Base-by-base conservation (phyloP, 2,888 invertebrate genomes). In the Eucera pruinosa region DNA sequence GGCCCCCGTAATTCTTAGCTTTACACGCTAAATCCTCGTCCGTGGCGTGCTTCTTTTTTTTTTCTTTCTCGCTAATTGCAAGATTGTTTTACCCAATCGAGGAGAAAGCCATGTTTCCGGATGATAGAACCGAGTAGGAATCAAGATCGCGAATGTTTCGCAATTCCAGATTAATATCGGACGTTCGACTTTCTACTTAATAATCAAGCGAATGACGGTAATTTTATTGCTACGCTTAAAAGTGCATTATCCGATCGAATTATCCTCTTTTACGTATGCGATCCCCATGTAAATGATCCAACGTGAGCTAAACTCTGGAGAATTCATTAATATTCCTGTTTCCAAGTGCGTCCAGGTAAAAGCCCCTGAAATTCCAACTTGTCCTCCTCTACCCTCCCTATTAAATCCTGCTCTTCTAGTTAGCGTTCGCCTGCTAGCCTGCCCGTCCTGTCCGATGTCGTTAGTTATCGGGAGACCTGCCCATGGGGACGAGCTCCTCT, bases 401-500 rank as follows among this genome's bases (percentile, higher is more conserved):
- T 50, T 73, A 65, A 65, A 72, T 66, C 65, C 25, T 66, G 39
- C 27, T 47, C 55, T 20, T 66, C 60, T 72, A 74, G 57, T 74
- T 73, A 48, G 73, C 18, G 25, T 69, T 43, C 30, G 41, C n/a
- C 30, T 30, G 39, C 15, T 11, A 27, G 30, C 23, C 45, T 30
- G 58, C n/a, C 9, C 39, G 33, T 72, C 50, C 58, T 36, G 52
- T 64, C 18, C 27, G 25, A 30, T 64, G 58, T 72, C 58, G 58
- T 75, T 75, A 72, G 73, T 54, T 75, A 72, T 72, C 58, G 18
- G 47, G 39, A 11, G 52, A 36, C 45, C 30, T 20, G 47, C 20
- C 41, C 25, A 58, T 70, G 66, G 73, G 67, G 60, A 69, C 52
- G 68, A 65, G 61, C 66, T 30, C 45, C 58, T 69, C 55, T 81